Conservation (phyloP, 2,888 invertebrate genomes). For the Acrobasis suavella region DNA sequence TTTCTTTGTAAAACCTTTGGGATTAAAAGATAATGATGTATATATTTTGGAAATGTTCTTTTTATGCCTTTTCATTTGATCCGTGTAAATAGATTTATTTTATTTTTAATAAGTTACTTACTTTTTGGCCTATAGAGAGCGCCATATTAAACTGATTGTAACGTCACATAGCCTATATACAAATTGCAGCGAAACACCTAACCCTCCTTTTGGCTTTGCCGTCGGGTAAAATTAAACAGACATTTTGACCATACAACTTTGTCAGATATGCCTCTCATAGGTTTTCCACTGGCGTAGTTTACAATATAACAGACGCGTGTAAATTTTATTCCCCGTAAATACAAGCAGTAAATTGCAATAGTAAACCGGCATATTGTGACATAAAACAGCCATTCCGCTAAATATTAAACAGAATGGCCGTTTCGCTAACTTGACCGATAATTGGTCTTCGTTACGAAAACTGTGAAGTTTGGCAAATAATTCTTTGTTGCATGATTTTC, state of each 20-base stretch:
- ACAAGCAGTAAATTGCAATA: neutral
- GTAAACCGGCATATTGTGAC: slow-evolving; percentile 18
- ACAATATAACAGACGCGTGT: slow-evolving; percentile 1
- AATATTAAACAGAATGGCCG: slow-evolving; percentile 17
- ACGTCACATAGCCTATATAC: no score
- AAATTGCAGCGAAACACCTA: no score
- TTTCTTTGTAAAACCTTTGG: no score
- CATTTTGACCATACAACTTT: neutral
- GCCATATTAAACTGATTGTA: no score
- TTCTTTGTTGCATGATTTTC: neutral
- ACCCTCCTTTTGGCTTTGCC: no score
- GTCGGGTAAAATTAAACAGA: neutral
- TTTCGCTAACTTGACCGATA: slow-evolving; percentile 19
- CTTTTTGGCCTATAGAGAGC: no score
- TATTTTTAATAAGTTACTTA: no score
- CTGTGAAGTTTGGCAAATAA: neutral
- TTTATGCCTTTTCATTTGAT: no score
- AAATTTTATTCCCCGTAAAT: slow-evolving; percentile 13
- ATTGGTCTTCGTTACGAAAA: slow-evolving; percentile 2
- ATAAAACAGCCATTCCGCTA: slow-evolving; percentile 18
- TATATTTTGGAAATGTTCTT: no score
- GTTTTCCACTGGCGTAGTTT: slow-evolving; percentile 3
- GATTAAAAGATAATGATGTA: no score
- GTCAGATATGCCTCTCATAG: neutral
- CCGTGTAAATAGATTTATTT: no score